These are phyloP conservation scores for Apis mellifera DNA, from an alignment of 1,140 invertebrate species.

Conservation along the genomic window Amel_HAv3.1 CM009931.2:10439001-10439500, in stretches of 20 bases:
- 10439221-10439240: conserved; percentile 71
- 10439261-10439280: conserved; percentile 70
- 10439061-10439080: too few species aligned
- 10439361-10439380: conserved; percentile 25
- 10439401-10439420: conserved; percentile 67
- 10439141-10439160: not conserved
- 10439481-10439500: conserved; percentile 79
- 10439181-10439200: conserved; percentile 64
- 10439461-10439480: conserved; percentile 53
- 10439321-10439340: conserved; percentile 47
- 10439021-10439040: too few species aligned
- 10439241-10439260: conserved; percentile 51
- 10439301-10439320: conserved; percentile 10
- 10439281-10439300: conserved; percentile 56
- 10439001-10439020: too few species aligned
- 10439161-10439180: conserved; percentile 59
- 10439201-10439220: conserved; percentile 79
- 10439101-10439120: too few species aligned
- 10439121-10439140: not conserved
- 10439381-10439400: conserved; percentile 58
- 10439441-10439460: conserved; percentile 57
- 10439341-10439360: conserved; percentile 54
- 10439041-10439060: too few species aligned
- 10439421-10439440: conserved; percentile 62
- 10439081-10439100: too few species aligned